Base-by-base conservation (phyloP, 2,113 vertebrate genomes). In the Thinocorus orbignyianus region DNA sequence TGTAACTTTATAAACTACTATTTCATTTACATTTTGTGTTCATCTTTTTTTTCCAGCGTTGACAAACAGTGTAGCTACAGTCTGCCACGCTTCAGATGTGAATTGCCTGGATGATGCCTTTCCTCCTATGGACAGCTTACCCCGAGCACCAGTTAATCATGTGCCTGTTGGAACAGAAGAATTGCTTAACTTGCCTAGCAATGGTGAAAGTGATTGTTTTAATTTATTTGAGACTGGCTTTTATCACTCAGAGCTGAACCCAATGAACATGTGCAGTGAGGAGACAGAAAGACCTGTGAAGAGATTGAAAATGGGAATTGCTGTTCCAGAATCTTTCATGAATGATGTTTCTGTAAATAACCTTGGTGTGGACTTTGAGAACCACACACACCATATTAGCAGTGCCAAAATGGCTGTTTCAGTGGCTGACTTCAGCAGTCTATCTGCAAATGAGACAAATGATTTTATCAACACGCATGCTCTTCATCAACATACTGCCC, bases 331-430 rank as follows among this genome's bases (percentile, higher is more conserved):
- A 68, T 98, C 99, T 35, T 99, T 99, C 82, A 99, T 99, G 86
- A 99, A 93, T 92, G 99, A 99, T 35, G 99, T 99, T 54, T 99
- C 99, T 44, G 99, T 99, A 90, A 98, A 98, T 87, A 99, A 99
- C 97, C 98, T 99, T 30, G 98, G 98, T 37, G 98, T 99, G 96
- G 99, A 99, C 98, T 99, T 99, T 2, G 99, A 99, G 81, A 98
- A 98, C 60, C 98, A 98, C 76, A 96, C 99, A 5, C 99, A 99
- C 90, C 98, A 99, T 51, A 99, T 99, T 97, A 98, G 99, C 39
- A 99, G 99, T 93, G 98, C 99, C 97, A 99, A 99, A 97, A 99
- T 99, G 99, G 99, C 99, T 3, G 99, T 99, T 92, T 99, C 99
- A 1, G 99, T 99, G 98, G 99, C 99, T 93, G 99, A 99, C 99